Percentiles rank a stretch among this genome's conserved stretches.
These are phyloP conservation scores for Onchidella celtica DNA, from an alignment of 2,888 invertebrate genomes.

Conservation along the genomic window DNA sequence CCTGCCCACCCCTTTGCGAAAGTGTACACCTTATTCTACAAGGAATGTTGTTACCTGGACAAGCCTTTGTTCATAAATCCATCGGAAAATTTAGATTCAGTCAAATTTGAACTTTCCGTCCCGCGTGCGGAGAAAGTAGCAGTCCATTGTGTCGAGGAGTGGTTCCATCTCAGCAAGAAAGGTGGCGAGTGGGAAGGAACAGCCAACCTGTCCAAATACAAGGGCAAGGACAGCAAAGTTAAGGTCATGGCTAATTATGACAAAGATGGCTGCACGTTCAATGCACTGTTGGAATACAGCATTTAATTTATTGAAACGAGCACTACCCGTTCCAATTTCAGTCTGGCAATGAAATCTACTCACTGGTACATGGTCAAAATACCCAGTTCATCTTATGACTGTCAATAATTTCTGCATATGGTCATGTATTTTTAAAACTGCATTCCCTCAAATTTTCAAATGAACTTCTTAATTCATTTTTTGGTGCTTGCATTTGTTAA, in stretches of 20 bases:
- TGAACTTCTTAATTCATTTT: no score
- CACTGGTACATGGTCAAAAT: no score
- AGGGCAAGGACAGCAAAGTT: slow-evolving; percentile 65
- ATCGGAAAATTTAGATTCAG: background rate
- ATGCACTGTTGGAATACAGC: slow-evolving; percentile 76
- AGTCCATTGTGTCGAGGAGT: slow-evolving; percentile 72
- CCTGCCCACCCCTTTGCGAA: slow-evolving; percentile 70
- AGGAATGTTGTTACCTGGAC: slow-evolving; percentile 73
- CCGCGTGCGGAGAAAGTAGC: slow-evolving; percentile 72
- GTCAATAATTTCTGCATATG: no score
- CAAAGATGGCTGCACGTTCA: slow-evolving; percentile 73
- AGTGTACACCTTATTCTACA: slow-evolving; percentile 75
- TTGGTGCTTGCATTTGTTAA: no score
- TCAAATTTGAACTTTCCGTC: slow-evolving; percentile 61
- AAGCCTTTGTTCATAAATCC: slow-evolving; percentile 65
- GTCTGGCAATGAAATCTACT: no score
- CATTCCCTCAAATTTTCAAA: no score
- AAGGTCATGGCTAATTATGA: slow-evolving; percentile 76
- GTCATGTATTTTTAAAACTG: no score
- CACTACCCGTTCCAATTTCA: no score
- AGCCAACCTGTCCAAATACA: slow-evolving; percentile 64
- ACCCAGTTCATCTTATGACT: no score
- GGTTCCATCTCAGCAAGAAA: slow-evolving; percentile 74
- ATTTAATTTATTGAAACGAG: no score
- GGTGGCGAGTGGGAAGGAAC: slow-evolving; percentile 72